Base-by-base conservation (phyloP, 2,888 invertebrate genomes). In the Dynastes hyllus region DNA sequence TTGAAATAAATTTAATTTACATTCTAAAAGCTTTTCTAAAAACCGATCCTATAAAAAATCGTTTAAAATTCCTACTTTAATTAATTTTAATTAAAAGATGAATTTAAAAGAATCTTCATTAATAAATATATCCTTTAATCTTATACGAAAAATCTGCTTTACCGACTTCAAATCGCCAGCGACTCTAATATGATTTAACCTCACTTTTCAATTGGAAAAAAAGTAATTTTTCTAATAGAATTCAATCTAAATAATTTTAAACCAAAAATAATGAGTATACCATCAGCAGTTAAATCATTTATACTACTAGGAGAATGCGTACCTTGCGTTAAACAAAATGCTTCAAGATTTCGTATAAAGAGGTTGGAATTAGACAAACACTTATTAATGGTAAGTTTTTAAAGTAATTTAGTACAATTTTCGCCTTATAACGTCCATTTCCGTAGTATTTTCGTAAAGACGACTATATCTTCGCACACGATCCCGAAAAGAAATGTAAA, bases 371-470 rank as follows among this genome's bases (percentile, higher is more conserved):
- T 96, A 81, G 95, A 97, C 86, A 90, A 91, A 83, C 93, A 95
- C 88, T 89, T 97, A 73, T 89, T 93, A 79, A 96, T 96, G 96
- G 97, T 96, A 90, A 86, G 89, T 45, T 11, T 11, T 11, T 86
- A 40, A 55, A 5, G 73, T 22, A n/a, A 29, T 61, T 61, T 13
- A 16, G 79, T 81, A 83, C 77, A 58, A 84, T 85, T 85, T 86
- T 85, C 83, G 79, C 80, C 70, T 76, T 40, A 77, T 58, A 40
- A 11, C 1, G 40, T 13, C 1, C 9, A 11, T 58, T 40, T 61
- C 91, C 91, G 69, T 88, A 96, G 96, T 96, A 96, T 87, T 97
- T 96, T 85, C 91, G 91, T 82, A 93, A 94, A 87, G 92, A 93
- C 82, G 92, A 94, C 82, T 93, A 92, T 83, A 90, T 93, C 80